Percentiles rank a stretch among this genome's conserved stretches.
phyloP scores from a whole-genome alignment of 2,888 invertebrate genomes.

The Ligdia adustata region DNA sequence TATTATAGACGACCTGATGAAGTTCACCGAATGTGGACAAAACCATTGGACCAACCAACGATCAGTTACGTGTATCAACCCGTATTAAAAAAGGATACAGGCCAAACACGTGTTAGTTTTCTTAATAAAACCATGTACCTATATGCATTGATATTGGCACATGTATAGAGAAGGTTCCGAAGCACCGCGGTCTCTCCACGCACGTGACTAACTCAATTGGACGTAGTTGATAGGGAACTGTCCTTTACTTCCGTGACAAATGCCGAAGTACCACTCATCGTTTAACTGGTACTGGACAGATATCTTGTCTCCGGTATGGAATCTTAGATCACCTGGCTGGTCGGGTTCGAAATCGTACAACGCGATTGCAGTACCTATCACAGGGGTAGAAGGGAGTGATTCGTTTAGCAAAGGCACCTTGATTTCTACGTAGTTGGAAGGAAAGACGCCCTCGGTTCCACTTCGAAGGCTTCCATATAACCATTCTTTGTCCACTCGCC shows the following conservation, averaged over 20 bases:
- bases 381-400: constrained; percentile 34
- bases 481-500: constrained; percentile 91
- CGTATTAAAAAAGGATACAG: no score
- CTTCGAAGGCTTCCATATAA: constrained; percentile 87
- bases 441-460: constrained; percentile 91
- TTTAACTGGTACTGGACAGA: constrained; percentile 87
- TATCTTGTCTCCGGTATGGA: constrained; percentile 75
- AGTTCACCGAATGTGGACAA: no score
- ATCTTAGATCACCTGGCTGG: constrained; percentile 68
- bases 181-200: no score
- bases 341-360: constrained; percentile 89
- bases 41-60: no score
- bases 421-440: constrained; percentile 90
- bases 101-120: no score
- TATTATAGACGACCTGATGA: no score
- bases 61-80: no score
- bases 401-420: constrained; percentile 86
- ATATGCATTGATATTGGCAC: no score
- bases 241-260: constrained; percentile 86
- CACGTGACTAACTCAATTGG: constrained; percentile 70
- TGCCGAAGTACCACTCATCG: constrained; percentile 91
- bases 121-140: no score
- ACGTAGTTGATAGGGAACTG: constrained; percentile 93
- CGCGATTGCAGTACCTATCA: constrained; percentile 82
- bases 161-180: no score